These are phyloP conservation scores for Phyllostomus discolor DNA, from an alignment of 2,113 vertebrate species.

Conservation along the genomic window DNA sequence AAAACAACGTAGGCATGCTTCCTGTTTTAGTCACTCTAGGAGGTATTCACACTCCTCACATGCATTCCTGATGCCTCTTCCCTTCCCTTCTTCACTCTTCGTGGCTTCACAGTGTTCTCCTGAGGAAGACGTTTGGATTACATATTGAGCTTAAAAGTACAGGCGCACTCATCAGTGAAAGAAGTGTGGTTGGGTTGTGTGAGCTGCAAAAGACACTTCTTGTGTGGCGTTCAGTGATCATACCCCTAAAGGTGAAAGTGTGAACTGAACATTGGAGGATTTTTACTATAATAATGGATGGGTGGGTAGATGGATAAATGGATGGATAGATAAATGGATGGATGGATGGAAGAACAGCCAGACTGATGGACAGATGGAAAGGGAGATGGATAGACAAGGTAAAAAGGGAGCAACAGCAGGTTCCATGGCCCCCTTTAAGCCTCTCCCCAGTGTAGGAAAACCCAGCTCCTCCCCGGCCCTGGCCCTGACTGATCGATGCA, in stretches of 20 bases:
- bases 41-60: background rate
- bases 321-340: fast-evolving
- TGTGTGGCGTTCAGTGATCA: background rate
- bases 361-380: background rate
- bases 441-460: background rate
- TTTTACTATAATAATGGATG: background rate
- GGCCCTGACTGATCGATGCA: background rate
- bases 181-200: background rate
- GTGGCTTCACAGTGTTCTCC: background rate
- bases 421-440: background rate
- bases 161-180: background rate
- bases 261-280: background rate
- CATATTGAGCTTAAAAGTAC: background rate
- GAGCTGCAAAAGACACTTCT: background rate
- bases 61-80: background rate
- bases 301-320: too few relatives aligned
- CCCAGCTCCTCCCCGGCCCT: background rate
- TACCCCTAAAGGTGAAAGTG: background rate
- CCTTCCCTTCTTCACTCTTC: background rate
- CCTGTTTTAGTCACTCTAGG: background rate
- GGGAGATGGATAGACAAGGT: background rate
- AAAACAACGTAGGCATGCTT: background rate
- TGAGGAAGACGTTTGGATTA: background rate
- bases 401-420: background rate
- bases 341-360: background rate